Evolutionary conservation across 2,888 invertebrate species (phyloP).

Genomic region (Magallana nippona): DNA sequence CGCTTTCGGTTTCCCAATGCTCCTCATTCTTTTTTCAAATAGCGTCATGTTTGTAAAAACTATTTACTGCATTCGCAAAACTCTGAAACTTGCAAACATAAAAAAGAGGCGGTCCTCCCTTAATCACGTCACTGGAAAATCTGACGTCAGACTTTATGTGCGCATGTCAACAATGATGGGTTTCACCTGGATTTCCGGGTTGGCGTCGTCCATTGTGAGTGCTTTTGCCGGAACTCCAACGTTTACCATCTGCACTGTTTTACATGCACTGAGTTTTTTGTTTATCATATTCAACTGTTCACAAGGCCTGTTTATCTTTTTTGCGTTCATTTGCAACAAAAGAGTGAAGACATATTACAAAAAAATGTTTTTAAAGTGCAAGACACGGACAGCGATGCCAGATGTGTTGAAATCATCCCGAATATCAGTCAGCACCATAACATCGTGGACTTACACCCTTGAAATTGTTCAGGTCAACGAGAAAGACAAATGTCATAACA

Average conservation of each 20-base stretch:
- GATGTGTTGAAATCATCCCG: background rate
- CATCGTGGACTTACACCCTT: conserved; percentile 12
- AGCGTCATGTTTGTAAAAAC: conserved; percentile 69
- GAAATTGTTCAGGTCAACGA: conserved; percentile 1
- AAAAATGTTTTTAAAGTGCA: conserved; percentile 47
- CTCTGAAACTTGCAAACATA: conserved; percentile 59
- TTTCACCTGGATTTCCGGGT: conserved; percentile 75
- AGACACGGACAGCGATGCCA: background rate
- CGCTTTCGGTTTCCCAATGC: conserved; percentile 72
- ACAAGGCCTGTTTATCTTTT: conserved; percentile 74
- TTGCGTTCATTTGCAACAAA: conserved; percentile 71
- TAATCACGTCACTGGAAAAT: conserved; percentile 62
- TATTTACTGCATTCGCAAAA: conserved; percentile 69
- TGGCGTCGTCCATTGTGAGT: conserved; percentile 71
- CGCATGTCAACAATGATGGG: conserved; percentile 77
- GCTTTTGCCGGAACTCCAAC: conserved; percentile 61
- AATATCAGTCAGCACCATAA: conserved; percentile 1
- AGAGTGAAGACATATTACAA: conserved; percentile 66
- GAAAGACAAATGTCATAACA: background rate
- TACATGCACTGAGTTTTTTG: conserved; percentile 67
- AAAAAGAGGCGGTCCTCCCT: conserved; percentile 62
- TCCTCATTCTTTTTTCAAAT: conserved; percentile 68
- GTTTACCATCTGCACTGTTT: conserved; percentile 60
- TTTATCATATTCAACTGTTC: conserved; percentile 73
- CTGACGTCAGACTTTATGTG: conserved; percentile 74